Evolutionary conservation across 2,888 invertebrate species (phyloP).

Genomic region (Plagodis dolabraria): DNA sequence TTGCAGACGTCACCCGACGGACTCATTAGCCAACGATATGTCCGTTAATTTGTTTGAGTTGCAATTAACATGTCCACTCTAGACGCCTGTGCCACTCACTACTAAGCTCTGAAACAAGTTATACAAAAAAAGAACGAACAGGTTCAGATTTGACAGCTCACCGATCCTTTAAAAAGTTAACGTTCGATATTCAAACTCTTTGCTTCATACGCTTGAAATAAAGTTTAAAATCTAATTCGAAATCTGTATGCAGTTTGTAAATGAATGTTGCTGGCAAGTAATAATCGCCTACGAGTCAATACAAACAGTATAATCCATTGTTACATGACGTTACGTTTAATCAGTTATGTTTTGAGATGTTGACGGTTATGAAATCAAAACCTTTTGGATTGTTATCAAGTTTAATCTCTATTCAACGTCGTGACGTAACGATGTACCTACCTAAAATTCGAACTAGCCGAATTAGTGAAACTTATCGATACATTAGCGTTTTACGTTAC

Average conservation of each 20-base stretch:
- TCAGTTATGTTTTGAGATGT: conserved; percentile 44
- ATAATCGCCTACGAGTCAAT: conserved; percentile 54
- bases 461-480: too few species aligned
- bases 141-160: conserved; percentile 51
- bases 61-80: conserved; percentile 76
- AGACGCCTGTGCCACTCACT: conserved; percentile 54
- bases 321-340: conserved; percentile 53
- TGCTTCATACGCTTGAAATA: conserved; percentile 43
- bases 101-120: conserved; percentile 43
- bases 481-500: too few species aligned
- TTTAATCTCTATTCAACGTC: neutral
- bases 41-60: conserved; percentile 79
- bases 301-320: conserved; percentile 53
- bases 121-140: conserved; percentile 30
- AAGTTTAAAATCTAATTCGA: conserved; percentile 41
- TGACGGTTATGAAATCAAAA: conserved; percentile 39
- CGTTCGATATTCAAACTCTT: conserved; percentile 35
- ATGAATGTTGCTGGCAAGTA: conserved; percentile 44
- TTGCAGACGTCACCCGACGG: conserved; percentile 44
- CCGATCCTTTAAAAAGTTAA: conserved; percentile 48
- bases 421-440: too few species aligned
- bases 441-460: too few species aligned
- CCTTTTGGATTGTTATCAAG: conserved; percentile 15
- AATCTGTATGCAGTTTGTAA: conserved; percentile 31
- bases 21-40: conserved; percentile 75